Base-by-base conservation (phyloP, 2,113 vertebrate genomes). In the Fulica atra region DNA sequence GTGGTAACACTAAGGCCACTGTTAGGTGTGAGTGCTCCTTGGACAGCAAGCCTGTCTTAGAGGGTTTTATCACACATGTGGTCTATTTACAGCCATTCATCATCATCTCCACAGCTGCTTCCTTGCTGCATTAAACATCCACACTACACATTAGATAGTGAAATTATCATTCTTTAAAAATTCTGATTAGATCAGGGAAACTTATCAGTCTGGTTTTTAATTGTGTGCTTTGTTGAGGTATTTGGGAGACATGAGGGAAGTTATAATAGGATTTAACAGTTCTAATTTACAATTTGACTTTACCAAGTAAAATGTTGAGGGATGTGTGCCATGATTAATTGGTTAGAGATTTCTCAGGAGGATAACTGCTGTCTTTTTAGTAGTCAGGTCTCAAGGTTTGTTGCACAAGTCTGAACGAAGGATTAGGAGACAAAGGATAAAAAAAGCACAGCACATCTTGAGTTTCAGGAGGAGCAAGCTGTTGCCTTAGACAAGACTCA, bases 401-500 rank as follows among this genome's bases (percentile, higher is more conserved):
- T 3, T 70, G 53, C 1, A 1, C 66, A 69, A 51, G 18, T 69
- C 61, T 81, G 68, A 66, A 65, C 10, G 46, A 79, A 77, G 63
- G 25, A 76, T 35, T 44, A 80, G n/a, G 33, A 87, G 60, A 77
- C 21, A 88, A 29, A 79, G 90, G 33, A 54, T 6, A 79, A 42
- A 23, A 56, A 72, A 91, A 68, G 44, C 56, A 90, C 13, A 92
- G 44, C 56, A 71, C 16, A 19, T 21, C 16, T 23, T 11, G 31
- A 83, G 28, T 46, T 92, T 28, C 48, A 66, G 46, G 51, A 86
- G 69, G 16, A n/a, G 19, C 14, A 23, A 84, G 54, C 48, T 53
- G 61, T 17, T 87, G 81, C 89, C 65, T 89, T 36, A 54, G 81
- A 85, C 82, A 65, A 57, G 53, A 98, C 99, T 99, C 96, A 99